phyloP scores from a whole-genome alignment of 2,113 vertebrate species.

The Globicephala melas region DNA sequence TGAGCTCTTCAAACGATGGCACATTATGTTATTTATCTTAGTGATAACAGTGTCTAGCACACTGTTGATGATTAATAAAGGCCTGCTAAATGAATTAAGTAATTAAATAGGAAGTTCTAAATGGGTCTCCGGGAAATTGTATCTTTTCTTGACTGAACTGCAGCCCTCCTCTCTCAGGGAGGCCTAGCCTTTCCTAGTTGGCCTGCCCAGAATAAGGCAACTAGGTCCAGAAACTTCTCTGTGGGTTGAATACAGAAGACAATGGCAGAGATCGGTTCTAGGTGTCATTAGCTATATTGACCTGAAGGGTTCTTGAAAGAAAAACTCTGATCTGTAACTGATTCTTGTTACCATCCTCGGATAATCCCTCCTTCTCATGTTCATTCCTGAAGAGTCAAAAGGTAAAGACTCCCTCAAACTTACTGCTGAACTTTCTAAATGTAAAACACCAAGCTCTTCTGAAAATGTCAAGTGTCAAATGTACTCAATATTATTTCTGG shows the following conservation, averaged over 20 bases:
- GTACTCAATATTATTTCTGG: neutral
- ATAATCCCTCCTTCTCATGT: neutral
- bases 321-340: neutral
- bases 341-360: neutral
- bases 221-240: neutral
- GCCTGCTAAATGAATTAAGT: slow-evolving; percentile 9
- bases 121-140: neutral
- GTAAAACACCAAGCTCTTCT: neutral
- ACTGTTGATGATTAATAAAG: slow-evolving; percentile 36
- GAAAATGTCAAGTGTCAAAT: neutral
- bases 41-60: slow-evolving; percentile 1
- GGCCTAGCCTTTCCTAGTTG: neutral
- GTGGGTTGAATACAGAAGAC: neutral
- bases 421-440: neutral
- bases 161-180: neutral
- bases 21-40: slow-evolving; percentile 1
- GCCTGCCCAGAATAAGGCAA: neutral
- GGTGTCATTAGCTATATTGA: neutral
- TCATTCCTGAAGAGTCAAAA: neutral
- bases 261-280: neutral
- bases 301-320: neutral
- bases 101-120: slow-evolving; percentile 28
- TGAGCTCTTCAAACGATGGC: neutral
- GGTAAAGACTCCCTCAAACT: slow-evolving; percentile 7
- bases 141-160: neutral